phyloP scores from a whole-genome alignment of 2,888 invertebrate genomes.

The Acanthosoma haemorrhoidale region DNA sequence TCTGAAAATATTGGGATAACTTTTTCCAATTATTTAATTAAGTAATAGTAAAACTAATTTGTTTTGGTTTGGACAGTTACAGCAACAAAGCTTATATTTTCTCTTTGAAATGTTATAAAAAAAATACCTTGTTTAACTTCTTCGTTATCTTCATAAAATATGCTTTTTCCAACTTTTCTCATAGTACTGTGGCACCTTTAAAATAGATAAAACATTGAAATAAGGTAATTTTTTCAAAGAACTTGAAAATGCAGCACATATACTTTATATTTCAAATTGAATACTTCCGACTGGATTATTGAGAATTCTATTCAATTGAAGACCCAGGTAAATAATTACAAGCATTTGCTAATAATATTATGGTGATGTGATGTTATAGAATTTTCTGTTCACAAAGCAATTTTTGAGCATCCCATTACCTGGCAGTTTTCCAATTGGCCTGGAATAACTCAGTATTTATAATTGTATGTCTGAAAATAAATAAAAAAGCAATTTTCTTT shows the following conservation, averaged over 20 bases:
- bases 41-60: neutral
- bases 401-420: neutral
- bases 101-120: neutral
- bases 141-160: conserved; percentile 18
- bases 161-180: conserved; percentile 27
- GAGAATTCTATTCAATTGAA: too few relatives aligned
- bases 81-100: neutral
- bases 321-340: too few relatives aligned
- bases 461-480: neutral
- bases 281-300: too few relatives aligned
- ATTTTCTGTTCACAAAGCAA: neutral
- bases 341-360: too few relatives aligned
- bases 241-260: too few relatives aligned
- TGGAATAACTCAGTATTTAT: too few relatives aligned
- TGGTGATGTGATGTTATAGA: too few relatives aligned
- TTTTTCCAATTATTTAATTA: neutral
- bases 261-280: too few relatives aligned
- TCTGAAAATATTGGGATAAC: neutral
- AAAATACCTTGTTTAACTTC: neutral
- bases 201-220: too few relatives aligned
- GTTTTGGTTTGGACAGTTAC: neutral
- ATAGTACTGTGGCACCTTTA: neutral
- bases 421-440: neutral
- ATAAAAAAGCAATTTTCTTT: neutral
- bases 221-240: too few relatives aligned